Conservation (phyloP, 2,888 invertebrate genomes). For the Idaea straminata region DNA sequence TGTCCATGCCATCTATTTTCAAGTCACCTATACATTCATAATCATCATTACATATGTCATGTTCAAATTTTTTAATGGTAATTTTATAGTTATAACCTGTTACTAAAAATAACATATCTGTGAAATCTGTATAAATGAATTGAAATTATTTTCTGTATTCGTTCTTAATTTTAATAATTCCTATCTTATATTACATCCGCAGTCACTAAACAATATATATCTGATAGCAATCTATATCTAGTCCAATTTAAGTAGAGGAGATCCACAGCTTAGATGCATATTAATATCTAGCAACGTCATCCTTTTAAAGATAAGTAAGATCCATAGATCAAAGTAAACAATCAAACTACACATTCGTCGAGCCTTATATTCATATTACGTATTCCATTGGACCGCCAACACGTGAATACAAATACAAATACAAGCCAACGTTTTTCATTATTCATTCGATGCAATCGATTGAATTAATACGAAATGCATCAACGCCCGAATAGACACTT, state of each 20-base stretch:
- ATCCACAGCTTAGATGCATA: background rate
- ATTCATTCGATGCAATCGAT: conserved; percentile 16
- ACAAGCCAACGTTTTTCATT: conserved; percentile 11
- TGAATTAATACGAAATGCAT: conserved; percentile 15
- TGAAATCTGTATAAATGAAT: too few relatives aligned
- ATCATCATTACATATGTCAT: background rate
- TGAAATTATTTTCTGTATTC: too few relatives aligned
- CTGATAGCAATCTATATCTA: background rate
- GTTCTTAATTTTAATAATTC: too few relatives aligned
- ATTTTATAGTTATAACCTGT: too few relatives aligned
- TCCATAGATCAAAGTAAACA: background rate
- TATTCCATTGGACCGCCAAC: background rate
- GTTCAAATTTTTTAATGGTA: too few relatives aligned
- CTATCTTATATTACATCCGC: too few relatives aligned
- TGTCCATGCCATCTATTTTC: background rate
- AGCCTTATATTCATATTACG: too few relatives aligned
- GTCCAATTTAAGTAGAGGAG: background rate
- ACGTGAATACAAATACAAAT: conserved; percentile 4
- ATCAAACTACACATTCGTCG: too few relatives aligned
- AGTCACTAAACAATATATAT: too few relatives aligned
- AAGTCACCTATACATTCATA: background rate
- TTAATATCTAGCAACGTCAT: background rate
- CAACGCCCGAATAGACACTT: conserved; percentile 7
- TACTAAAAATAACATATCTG: too few relatives aligned
- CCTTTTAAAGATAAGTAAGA: background rate